Conservation (phyloP, 2,888 invertebrate species). For the Thera obeliscata region DNA sequence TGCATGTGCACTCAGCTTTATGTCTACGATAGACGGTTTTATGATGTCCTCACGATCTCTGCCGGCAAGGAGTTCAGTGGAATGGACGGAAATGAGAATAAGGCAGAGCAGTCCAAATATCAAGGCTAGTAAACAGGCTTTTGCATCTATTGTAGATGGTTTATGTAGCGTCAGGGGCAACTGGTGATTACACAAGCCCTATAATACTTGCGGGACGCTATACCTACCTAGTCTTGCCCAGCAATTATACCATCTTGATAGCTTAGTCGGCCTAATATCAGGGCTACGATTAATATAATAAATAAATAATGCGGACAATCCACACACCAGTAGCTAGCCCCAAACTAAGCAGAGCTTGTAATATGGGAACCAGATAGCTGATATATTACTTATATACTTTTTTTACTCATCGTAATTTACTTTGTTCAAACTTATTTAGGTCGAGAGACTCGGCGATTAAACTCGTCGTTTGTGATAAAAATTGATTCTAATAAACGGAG, state of each 20-base stretch:
- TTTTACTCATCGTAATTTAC: constrained; percentile 10
- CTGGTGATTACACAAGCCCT: too few relatives aligned
- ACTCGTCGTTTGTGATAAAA: constrained; percentile 14
- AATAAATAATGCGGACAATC: too few relatives aligned
- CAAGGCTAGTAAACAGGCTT: neutral
- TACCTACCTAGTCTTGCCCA: too few relatives aligned
- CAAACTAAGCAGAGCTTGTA: too few relatives aligned
- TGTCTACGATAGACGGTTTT: constrained; percentile 38
- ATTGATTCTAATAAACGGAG: too few relatives aligned
- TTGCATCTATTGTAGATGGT: too few relatives aligned
- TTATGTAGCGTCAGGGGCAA: too few relatives aligned
- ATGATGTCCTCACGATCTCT: constrained; percentile 23
- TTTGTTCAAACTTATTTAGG: constrained; percentile 42
- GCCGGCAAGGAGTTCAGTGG: constrained; percentile 16
- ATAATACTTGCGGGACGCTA: too few relatives aligned
- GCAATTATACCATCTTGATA: too few relatives aligned
- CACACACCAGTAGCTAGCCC: too few relatives aligned
- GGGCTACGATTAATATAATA: neutral
- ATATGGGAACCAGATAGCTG: too few relatives aligned
- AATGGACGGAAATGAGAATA: constrained; percentile 16
- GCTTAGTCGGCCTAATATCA: neutral
- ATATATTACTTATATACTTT: too few relatives aligned
- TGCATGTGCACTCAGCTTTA: constrained; percentile 19
- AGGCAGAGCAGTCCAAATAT: constrained; percentile 12
- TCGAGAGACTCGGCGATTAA: constrained; percentile 32